Evolutionary conservation across 2,888 invertebrate genomes (phyloP).

Genomic region (Polyommatus icarus): DNA sequence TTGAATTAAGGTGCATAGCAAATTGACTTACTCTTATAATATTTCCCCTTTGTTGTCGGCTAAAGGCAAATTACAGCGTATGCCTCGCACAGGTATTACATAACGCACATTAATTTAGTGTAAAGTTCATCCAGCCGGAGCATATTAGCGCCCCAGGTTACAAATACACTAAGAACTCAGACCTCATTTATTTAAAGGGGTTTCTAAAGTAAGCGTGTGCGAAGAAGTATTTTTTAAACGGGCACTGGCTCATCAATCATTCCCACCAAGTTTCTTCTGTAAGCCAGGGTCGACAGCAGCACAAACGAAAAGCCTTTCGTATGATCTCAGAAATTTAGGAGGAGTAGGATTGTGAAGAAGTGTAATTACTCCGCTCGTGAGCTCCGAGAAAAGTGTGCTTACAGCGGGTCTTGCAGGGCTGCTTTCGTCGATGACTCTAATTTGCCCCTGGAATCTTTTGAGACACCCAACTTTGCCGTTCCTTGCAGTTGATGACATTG

Average conservation of each 20-base stretch:
- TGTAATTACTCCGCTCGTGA: too few species aligned
- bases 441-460: too few species aligned
- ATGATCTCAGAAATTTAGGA: too few species aligned
- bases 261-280: not conserved
- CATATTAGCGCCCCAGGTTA: not conserved
- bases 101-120: not conserved
- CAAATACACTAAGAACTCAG: not conserved
- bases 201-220: too few species aligned
- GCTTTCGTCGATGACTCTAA: too few species aligned
- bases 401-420: too few species aligned
- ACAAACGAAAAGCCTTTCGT: not conserved
- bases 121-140: not conserved
- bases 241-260: not conserved
- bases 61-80: not conserved
- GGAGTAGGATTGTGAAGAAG: too few species aligned
- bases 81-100: not conserved
- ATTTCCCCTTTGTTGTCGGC: constrained; percentile 6
- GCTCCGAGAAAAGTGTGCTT: too few species aligned
- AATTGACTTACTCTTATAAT: not conserved
- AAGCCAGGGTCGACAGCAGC: not conserved
- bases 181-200: not conserved
- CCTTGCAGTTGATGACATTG: too few species aligned
- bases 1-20: not conserved
- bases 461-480: too few species aligned
- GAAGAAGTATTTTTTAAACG: not conserved